phyloP scores from a whole-genome alignment of 2,113 vertebrate species.

The Pandion haliaetus region DNA sequence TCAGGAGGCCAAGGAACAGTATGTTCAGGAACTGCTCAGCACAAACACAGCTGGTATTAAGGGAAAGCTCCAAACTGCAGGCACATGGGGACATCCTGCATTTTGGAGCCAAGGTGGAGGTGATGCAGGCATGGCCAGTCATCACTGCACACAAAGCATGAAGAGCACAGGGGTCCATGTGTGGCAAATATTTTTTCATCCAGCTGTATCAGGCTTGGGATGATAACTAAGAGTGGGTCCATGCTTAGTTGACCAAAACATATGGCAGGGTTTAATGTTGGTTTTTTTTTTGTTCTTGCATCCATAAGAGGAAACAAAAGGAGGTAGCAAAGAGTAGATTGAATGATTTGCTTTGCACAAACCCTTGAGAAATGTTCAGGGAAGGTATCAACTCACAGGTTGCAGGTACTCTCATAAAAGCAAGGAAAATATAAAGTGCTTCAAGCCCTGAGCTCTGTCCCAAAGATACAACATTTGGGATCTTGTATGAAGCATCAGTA shows the following conservation, averaged over 20 bases:
- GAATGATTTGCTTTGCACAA: not conserved
- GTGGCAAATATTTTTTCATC: too few species aligned
- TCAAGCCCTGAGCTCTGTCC: not conserved
- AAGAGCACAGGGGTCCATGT: not conserved
- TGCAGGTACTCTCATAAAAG: not conserved
- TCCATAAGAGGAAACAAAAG: not conserved
- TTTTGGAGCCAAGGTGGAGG: not conserved
- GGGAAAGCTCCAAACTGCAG: not conserved
- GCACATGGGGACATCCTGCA: not conserved
- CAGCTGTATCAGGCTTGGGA: not conserved
- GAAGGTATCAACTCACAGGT: not conserved
- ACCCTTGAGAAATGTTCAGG: not conserved
- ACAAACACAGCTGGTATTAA: not conserved
- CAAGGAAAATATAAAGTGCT: not conserved
- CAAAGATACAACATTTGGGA: not conserved
- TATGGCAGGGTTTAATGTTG: not conserved
- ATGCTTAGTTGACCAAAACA: fast-evolving
- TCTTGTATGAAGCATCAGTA: not conserved
- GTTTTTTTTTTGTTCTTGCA: fast-evolving
- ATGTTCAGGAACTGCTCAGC: not conserved
- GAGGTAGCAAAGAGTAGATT: not conserved
- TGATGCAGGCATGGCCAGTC: not conserved
- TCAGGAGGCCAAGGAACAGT: not conserved
- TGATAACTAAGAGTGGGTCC: not conserved
- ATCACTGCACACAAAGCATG: not conserved